Evolutionary conservation across 2,113 vertebrate species (phyloP).

Genomic region (Pseudorectes ferrugineus): DNA sequence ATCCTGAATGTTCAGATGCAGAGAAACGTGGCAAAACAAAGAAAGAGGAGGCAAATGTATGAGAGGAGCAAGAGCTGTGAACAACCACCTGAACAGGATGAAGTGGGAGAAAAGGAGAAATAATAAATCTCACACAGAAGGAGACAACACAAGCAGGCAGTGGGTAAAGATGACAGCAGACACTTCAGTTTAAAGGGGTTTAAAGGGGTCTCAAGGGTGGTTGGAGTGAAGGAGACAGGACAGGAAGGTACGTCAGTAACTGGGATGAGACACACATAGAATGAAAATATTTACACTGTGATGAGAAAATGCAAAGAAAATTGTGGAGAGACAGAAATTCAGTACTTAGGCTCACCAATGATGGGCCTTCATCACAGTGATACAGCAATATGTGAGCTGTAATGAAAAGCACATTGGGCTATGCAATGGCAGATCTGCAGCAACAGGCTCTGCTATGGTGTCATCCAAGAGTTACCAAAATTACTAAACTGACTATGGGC

Average conservation of each 20-base stretch:
- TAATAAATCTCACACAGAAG: neutral
- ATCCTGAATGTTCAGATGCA: neutral
- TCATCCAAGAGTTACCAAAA: neutral
- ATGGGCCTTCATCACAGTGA: neutral
- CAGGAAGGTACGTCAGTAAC: neutral
- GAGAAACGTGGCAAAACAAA: neutral
- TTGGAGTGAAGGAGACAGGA: neutral
- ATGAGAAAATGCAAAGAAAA: neutral
- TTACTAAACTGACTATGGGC: neutral
- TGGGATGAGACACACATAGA: neutral
- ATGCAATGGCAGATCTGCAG: neutral
- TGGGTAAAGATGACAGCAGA: neutral
- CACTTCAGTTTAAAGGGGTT: neutral
- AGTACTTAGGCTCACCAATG: rapidly evolving
- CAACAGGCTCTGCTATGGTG: neutral
- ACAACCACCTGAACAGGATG: neutral
- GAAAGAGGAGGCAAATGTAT: neutral
- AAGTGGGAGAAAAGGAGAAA: neutral
- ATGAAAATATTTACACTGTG: neutral
- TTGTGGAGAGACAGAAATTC: neutral
- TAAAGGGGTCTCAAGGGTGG: neutral
- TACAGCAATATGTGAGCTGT: neutral
- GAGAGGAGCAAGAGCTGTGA: neutral
- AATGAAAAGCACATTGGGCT: neutral
- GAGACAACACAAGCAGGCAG: neutral